These are phyloP conservation scores for Ceratosolen fusciceps DNA, from an alignment of 1,140 invertebrate species.

Conservation along the genomic window DNA sequence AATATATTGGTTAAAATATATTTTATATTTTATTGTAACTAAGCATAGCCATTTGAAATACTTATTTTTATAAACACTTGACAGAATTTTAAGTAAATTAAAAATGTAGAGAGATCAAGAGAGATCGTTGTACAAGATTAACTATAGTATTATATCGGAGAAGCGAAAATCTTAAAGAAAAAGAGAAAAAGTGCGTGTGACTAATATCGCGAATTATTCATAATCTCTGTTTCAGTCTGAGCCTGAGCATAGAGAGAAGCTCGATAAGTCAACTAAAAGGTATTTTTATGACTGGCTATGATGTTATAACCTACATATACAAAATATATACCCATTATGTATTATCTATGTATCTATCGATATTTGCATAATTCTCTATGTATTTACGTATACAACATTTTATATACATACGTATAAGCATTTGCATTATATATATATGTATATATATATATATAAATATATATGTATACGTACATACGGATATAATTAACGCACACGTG, in stretches of 20 bases:
- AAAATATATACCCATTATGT: constrained; percentile 32
- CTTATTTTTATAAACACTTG: constrained; percentile 4
- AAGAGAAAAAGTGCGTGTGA: constrained; percentile 51
- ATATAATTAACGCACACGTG: constrained; percentile 36
- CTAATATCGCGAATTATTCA: constrained; percentile 69
- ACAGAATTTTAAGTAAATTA: neutral
- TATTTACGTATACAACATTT: constrained; percentile 54
- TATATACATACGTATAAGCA: constrained; percentile 33
- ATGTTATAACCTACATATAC: constrained; percentile 65
- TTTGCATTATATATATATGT: constrained; percentile 50
- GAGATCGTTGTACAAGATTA: neutral
- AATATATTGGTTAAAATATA: too few relatives aligned
- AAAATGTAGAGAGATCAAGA: neutral
- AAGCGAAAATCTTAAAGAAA: constrained; percentile 31
- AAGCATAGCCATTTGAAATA: too few relatives aligned
- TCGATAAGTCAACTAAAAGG: constrained; percentile 72
- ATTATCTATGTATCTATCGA: constrained; percentile 59
- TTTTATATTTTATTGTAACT: too few relatives aligned
- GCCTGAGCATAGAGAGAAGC: constrained; percentile 71
- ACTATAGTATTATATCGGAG: constrained; percentile 10
- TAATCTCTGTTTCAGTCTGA: constrained; percentile 73
- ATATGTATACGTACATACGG: constrained; percentile 51
- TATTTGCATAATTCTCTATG: constrained; percentile 55
- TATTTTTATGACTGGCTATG: constrained; percentile 72
- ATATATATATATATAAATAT: constrained; percentile 53